Percentiles rank a stretch among this genome's conserved stretches.
Conservation (phyloP, 2,113 vertebrate species). For the Corydoras maculifer region DNA sequence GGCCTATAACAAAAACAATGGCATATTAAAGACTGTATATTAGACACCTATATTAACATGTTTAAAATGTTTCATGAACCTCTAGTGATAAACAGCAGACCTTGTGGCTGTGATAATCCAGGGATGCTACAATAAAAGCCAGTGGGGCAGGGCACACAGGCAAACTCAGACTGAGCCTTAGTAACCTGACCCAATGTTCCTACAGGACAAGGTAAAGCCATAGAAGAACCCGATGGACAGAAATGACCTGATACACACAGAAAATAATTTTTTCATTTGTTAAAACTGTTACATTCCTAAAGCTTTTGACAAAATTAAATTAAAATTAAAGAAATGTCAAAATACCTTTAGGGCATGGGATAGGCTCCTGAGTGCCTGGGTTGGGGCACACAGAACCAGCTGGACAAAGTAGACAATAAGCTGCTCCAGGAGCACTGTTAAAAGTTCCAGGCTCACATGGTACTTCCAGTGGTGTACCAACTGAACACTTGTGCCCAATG, state of each 20-base stretch:
- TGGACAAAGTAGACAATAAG: conserved; percentile 71
- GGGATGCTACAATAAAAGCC: conserved; percentile 73
- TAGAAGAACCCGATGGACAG: conserved; percentile 63
- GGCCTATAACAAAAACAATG: conserved; percentile 54
- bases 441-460: conserved; percentile 82
- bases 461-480: conserved; percentile 65
- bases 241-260: conserved; percentile 66
- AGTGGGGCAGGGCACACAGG: conserved; percentile 74
- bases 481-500: conserved; percentile 73
- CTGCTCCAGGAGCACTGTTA: conserved; percentile 66
- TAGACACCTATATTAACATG: too few relatives aligned
- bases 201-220: conserved; percentile 69
- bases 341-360: conserved; percentile 75
- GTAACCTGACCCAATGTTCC: conserved; percentile 70
- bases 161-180: conserved; percentile 56
- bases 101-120: conserved; percentile 72
- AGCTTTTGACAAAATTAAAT: not conserved
- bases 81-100: conserved; percentile 48
- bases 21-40: too few relatives aligned
- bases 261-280: not conserved
- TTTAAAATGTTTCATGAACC: too few relatives aligned
- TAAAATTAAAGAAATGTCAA: fast-evolving
- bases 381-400: conserved; percentile 65
- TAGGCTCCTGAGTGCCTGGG: conserved; percentile 64
- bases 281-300: not conserved